phyloP scores from a whole-genome alignment of 2,113 vertebrate genomes.

The Oreochromis aureus region DNA sequence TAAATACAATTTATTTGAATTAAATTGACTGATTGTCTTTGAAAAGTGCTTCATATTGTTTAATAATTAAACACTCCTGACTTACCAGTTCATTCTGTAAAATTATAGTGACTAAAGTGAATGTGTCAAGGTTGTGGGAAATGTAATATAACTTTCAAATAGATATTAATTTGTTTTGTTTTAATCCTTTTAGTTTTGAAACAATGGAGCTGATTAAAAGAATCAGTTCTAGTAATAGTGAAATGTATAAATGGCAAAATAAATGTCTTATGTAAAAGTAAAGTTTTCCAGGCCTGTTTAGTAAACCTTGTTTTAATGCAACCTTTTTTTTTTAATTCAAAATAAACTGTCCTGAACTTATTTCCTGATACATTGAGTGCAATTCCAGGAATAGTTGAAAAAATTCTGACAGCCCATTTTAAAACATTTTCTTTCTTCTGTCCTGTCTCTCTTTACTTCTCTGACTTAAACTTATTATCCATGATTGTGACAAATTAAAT shows the following conservation, averaged over 20 bases:
- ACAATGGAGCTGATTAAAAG: neutral
- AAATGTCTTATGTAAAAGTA: neutral
- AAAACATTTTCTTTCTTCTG: neutral
- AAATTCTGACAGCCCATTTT: neutral
- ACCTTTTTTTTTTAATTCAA: neutral
- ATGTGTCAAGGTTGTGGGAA: neutral
- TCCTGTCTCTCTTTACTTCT: neutral
- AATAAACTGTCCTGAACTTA: neutral
- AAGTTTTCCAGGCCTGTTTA: neutral
- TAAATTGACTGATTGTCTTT: neutral
- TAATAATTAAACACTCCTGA: neutral
- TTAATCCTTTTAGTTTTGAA: neutral
- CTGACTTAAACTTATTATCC: neutral
- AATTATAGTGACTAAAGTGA: neutral
- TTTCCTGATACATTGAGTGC: neutral
- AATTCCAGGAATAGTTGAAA: neutral
- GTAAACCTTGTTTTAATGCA: neutral
- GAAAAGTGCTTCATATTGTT: neutral
- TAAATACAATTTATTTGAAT: neutral
- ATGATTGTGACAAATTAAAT: neutral
- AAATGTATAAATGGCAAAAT: neutral
- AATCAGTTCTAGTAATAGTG: neutral
- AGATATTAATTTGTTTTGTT: neutral
- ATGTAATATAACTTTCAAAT: neutral
- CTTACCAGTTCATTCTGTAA: neutral